Evolutionary conservation across 1,140 invertebrate genomes (phyloP), one percentile per base, ranked within the genome.

Genomic region (Drosophila arawakana): DNA sequence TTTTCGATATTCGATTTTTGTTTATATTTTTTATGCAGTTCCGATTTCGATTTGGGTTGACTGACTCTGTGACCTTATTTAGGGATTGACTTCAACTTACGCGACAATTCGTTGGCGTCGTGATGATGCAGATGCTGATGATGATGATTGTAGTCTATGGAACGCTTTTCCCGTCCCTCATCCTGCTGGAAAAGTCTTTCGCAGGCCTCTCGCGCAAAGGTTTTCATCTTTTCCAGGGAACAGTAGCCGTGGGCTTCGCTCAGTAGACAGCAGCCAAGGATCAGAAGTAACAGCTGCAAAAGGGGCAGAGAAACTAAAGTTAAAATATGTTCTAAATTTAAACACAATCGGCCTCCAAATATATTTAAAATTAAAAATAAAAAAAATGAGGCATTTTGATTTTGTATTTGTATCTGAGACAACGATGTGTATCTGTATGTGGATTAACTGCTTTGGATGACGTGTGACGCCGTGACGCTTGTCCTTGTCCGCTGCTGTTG

Each of bases 151-250:
- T 72, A 75, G 47, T 70, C 85, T 13, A 90, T 69, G 49, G 90
- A 91, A 7, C 90, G 79, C 6, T 74, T 77, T 1, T 82, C 90
- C 5, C 90, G 30, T 5, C 73, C 74, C 37, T 86, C 90, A 34
- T 91, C 86, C 70, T 78, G 71, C 57, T 78, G 71, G 18, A 91
- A 91, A 2, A 91, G 46, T 21, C 91, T 86, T 57, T 91, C 90
- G 34, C 90, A 91, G 0, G 90, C 90, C 61, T 91, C 86, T 58
- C 88, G 80, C 1, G 90, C 90, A 3, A 78, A 89, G 18, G 71
- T 79, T 21, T 86, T 91, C 90, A 91, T 91, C 9, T 72, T 66
- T 41, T 91, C 90, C 74, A 91, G 59, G 9, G 90, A 91, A 57
- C 90, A 91, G 39, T 72, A 68, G 49, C 60, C 69, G 13, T 58